A percentile compares a stretch with the other conserved stretches of the same genome.
phyloP scores from a whole-genome alignment of 2,888 invertebrate species.

The Synergus japonicus region DNA sequence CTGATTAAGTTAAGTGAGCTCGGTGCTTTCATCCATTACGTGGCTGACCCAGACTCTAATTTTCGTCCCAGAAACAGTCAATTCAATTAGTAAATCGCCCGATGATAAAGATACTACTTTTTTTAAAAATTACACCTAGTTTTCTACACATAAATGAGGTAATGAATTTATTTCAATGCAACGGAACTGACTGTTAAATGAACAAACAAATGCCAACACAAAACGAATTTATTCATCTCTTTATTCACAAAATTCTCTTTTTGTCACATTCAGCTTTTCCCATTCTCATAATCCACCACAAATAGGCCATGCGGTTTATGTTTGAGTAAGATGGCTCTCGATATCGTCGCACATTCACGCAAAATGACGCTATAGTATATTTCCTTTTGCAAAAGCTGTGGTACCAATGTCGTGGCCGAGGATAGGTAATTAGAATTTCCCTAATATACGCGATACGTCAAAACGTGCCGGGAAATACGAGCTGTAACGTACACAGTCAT shows the following conservation, averaged over 20 bases:
- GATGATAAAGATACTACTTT: neutral
- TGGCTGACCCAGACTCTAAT: conserved; percentile 11
- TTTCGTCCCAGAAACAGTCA: conserved; percentile 2
- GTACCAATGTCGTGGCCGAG: conserved; percentile 18
- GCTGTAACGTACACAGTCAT: conserved; percentile 67
- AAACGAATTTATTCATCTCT: neutral
- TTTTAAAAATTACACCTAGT: neutral
- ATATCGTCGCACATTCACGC: conserved; percentile 28
- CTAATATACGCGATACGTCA: conserved; percentile 68
- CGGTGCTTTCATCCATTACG: conserved; percentile 8
- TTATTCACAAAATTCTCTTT: neutral
- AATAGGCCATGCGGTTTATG: neutral
- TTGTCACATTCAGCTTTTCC: neutral
- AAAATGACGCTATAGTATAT: conserved; percentile 10
- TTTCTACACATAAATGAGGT: neutral
- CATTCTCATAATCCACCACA: conserved; percentile 29
- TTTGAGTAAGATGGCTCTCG: conserved; percentile 15
- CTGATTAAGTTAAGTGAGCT: conserved; percentile 15
- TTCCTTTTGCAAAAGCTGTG: conserved; percentile 25
- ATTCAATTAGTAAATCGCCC: neutral
- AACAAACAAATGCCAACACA: neutral
- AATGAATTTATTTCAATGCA: neutral
- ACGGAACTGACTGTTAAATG: neutral
- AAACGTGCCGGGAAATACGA: conserved; percentile 65
- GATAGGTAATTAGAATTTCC: conserved; percentile 67